Evolutionary conservation across 2,888 invertebrate species (phyloP).

Genomic region (Incurvaria masculella): DNA sequence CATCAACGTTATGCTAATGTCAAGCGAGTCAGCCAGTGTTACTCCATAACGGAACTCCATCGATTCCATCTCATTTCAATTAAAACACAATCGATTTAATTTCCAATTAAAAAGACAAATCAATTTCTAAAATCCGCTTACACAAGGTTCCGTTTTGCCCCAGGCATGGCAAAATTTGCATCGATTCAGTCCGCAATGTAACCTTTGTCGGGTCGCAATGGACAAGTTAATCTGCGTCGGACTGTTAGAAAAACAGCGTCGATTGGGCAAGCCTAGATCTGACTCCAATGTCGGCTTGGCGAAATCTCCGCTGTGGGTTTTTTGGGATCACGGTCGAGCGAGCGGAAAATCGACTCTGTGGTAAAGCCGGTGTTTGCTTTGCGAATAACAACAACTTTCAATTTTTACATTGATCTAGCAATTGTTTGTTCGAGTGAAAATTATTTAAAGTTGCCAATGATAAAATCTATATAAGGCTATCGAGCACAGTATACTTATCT

Average conservation of each 20-base stretch:
- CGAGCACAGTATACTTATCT: too few relatives aligned
- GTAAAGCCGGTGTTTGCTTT: background rate
- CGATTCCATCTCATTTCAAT: too few relatives aligned
- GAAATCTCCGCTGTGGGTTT: slow-evolving; percentile 23
- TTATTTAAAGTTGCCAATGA: too few relatives aligned
- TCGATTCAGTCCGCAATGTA: background rate
- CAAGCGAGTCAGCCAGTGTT: too few relatives aligned
- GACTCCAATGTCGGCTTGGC: slow-evolving; percentile 38
- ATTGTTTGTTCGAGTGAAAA: too few relatives aligned
- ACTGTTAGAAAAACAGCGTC: slow-evolving; percentile 28
- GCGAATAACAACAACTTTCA: too few relatives aligned
- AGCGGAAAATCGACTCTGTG: background rate
- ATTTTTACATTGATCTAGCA: too few relatives aligned
- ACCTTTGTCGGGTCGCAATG: background rate
- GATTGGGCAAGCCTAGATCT: slow-evolving; percentile 34
- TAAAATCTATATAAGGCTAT: too few relatives aligned
- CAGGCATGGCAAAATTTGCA: background rate
- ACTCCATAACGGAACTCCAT: too few relatives aligned
- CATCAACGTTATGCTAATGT: too few relatives aligned
- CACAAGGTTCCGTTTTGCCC: background rate
- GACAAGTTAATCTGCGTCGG: background rate
- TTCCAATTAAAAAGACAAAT: background rate
- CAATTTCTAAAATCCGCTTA: background rate
- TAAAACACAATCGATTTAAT: too few relatives aligned
- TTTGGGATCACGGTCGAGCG: background rate